Conservation (phyloP, 1,140 invertebrate species). For the Drosophila subobscura region DNA sequence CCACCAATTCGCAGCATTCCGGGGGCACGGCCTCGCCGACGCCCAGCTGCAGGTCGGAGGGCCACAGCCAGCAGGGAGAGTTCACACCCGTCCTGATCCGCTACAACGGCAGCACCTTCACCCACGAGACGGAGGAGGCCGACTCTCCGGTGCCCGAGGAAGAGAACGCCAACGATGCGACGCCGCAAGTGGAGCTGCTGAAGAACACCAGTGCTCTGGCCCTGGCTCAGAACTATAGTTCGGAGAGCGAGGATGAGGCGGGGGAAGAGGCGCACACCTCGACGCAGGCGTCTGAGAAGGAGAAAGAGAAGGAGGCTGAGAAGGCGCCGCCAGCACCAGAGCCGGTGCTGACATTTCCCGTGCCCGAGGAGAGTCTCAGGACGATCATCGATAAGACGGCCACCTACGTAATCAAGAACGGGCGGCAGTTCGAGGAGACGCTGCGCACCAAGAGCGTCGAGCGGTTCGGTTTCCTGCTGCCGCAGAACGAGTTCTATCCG, state of each 20-base stretch:
- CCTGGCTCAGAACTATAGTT: constrained; percentile 86
- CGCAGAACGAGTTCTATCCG: constrained; percentile 88
- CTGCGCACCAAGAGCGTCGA: constrained; percentile 94
- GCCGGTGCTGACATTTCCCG: constrained; percentile 84
- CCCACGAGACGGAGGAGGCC: constrained; percentile 48
- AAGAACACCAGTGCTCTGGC: constrained; percentile 85
- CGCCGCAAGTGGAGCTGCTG: constrained; percentile 67
- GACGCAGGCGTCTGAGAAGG: constrained; percentile 1
- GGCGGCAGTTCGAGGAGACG: constrained; percentile 94
- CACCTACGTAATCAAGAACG: constrained; percentile 96
- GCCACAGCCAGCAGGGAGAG: constrained; percentile 55
- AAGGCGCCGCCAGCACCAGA: constrained; percentile 19
- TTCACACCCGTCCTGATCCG: constrained; percentile 74
- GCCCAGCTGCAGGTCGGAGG: constrained; percentile 61
- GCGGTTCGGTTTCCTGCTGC: constrained; percentile 92
- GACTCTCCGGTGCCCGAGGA: constrained; percentile 14
- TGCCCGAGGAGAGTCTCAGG: constrained; percentile 91
- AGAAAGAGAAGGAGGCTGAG: constrained; percentile 13
- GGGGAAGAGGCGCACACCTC: constrained; percentile 59
- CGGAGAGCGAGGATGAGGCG: constrained; percentile 83
- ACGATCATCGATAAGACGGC: constrained; percentile 98
- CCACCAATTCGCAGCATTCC: constrained; percentile 59
- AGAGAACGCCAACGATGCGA: constrained; percentile 43
- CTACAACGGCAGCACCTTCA: constrained; percentile 74
- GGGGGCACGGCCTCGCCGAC: constrained; percentile 63